Conservation (phyloP, 1,140 invertebrate species). For the Leptinotarsa lineolata region DNA sequence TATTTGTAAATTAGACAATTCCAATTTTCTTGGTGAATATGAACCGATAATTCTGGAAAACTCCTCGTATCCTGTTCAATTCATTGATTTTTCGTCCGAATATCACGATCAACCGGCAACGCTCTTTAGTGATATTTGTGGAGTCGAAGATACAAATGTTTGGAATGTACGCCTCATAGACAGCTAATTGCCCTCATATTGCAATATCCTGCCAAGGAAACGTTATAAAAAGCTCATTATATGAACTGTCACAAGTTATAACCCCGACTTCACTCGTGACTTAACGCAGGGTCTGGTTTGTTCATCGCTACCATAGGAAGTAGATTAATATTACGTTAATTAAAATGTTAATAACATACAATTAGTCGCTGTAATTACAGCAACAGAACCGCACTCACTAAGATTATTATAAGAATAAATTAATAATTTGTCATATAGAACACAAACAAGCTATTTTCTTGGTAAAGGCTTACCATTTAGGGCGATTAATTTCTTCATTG, state of each 20-base stretch:
- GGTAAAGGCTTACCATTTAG: not conserved
- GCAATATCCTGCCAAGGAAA: conserved; percentile 33
- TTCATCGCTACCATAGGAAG: conserved; percentile 5
- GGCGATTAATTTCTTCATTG: conserved; percentile 2
- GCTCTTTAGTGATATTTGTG: conserved; percentile 11
- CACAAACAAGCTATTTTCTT: conserved; percentile 7
- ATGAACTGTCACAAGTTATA: conserved; percentile 29
- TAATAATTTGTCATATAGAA: conserved; percentile 16
- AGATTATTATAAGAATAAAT: not conserved
- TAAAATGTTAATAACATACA: conserved; percentile 25
- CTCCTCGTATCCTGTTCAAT: no score
- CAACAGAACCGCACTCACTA: conserved; percentile 4
- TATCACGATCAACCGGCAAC: not conserved
- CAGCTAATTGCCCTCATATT: conserved; percentile 35
- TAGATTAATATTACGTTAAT: conserved; percentile 15
- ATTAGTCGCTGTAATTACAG: conserved; percentile 2
- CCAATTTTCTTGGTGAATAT: no score
- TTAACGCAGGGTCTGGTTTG: conserved; percentile 1
- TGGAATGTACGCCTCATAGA: conserved; percentile 25
- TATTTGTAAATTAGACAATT: no score
- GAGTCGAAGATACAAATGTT: conserved; percentile 28
- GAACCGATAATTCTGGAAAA: no score
- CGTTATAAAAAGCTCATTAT: conserved; percentile 29
- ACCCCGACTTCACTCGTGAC: conserved; percentile 9
- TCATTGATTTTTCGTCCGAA: not conserved